A percentile compares a stretch with the other conserved stretches of the same genome.
phyloP scores from a whole-genome alignment of 1,140 invertebrate genomes.

The Stegodyphus dumicola region DNA sequence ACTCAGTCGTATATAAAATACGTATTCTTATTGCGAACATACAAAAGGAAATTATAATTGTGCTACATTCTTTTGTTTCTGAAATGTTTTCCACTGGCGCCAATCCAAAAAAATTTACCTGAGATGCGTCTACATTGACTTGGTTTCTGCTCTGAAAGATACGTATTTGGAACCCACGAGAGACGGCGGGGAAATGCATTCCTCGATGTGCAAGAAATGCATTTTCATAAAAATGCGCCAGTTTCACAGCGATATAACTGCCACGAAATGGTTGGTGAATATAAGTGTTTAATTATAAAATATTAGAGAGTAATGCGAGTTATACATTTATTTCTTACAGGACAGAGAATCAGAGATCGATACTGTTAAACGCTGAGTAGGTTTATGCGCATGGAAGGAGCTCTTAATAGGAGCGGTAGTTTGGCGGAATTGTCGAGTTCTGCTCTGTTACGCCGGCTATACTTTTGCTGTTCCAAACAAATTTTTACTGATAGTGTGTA shows the following conservation, averaged over 20 bases:
- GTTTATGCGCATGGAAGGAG: slow-evolving; percentile 41
- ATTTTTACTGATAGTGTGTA: not conserved
- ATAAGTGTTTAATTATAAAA: not conserved
- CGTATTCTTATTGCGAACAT: no score
- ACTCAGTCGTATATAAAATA: no score
- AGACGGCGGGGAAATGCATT: slow-evolving; percentile 5
- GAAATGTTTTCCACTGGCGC: slow-evolving; percentile 27
- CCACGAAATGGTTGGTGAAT: slow-evolving; percentile 22
- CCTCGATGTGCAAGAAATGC: slow-evolving; percentile 27
- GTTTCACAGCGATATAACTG: slow-evolving; percentile 11
- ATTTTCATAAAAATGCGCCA: slow-evolving; percentile 48
- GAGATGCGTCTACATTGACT: slow-evolving; percentile 33
- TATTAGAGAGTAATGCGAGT: not conserved
- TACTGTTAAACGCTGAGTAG: slow-evolving; percentile 13
- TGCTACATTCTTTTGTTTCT: not conserved
- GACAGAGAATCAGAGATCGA: slow-evolving; percentile 14
- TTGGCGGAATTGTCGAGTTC: not conserved
- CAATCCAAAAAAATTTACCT: slow-evolving; percentile 55
- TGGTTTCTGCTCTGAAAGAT: not conserved
- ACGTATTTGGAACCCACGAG: not conserved
- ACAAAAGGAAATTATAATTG: slow-evolving; percentile 2
- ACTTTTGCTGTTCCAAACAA: not conserved
- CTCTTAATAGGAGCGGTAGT: not conserved
- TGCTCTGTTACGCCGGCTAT: not conserved
- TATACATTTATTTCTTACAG: not conserved